A percentile compares a stretch with the other conserved stretches of the same genome.
phyloP scores from a whole-genome alignment of 37 sponge, comb jelly and placozoan species.

The Tethya wilhelma region DNA sequence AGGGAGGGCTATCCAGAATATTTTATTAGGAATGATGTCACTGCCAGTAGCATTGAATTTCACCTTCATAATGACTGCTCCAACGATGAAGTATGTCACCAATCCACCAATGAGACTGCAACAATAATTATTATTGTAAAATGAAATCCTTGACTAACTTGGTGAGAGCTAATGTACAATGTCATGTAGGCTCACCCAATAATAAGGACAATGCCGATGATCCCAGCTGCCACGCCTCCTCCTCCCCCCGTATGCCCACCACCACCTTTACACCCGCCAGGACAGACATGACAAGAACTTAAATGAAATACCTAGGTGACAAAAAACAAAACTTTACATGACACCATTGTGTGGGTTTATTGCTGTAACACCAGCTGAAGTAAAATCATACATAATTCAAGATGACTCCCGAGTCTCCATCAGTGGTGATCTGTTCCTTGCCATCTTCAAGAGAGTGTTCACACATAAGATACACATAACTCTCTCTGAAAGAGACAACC shows the following conservation, averaged over 20 bases:
- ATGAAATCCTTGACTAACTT: no score
- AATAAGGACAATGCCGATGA: conserved; percentile 1
- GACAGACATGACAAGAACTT: conserved; percentile 7
- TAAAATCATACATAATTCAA: no score
- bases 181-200: no score
- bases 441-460: not conserved
- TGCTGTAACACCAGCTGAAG: no score
- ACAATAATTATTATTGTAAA: not conserved
- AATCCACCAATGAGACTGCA: conserved; percentile 1
- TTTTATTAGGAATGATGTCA: conserved; percentile 10
- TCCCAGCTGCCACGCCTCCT: conserved; percentile 11
- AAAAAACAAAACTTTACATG: not conserved
- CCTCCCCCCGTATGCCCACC: not conserved
- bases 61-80: conserved; percentile 2
- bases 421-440: not conserved
- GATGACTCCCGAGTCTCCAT: not conserved
- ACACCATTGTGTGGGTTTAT: not conserved
- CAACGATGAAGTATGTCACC: conserved; percentile 1
- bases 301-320: conserved; percentile 11
- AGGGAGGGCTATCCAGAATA: conserved; percentile 5
- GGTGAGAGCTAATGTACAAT: not conserved
- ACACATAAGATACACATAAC: no score
- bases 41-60: not conserved
- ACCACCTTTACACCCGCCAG: conserved; percentile 11
- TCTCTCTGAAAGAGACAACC: no score